phyloP scores from a whole-genome alignment of 2,113 vertebrate genomes.

The Psammodynastes pulverulentus region DNA sequence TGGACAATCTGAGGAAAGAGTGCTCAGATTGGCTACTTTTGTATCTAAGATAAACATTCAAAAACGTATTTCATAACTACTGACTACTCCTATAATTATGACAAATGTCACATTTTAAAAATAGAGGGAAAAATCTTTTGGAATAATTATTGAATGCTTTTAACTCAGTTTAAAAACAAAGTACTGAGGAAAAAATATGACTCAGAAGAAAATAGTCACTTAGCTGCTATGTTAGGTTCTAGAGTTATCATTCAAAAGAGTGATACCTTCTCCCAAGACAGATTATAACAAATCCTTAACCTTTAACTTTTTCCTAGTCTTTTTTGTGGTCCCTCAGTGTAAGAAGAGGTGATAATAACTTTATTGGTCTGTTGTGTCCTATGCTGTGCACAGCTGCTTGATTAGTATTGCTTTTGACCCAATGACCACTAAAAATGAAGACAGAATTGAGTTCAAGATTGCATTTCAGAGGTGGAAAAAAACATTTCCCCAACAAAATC shows the following conservation, averaged over 20 bases:
- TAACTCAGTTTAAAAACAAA: neutral
- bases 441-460: conserved; percentile 51
- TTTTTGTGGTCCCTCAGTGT: conserved; percentile 21
- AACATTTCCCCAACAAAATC: conserved; percentile 28
- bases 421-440: conserved; percentile 42
- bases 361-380: conserved; percentile 23
- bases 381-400: conserved; percentile 22
- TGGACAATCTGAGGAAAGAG: neutral
- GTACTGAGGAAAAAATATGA: neutral
- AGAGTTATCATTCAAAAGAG: conserved; percentile 42
- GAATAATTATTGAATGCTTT: neutral
- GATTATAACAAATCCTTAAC: conserved; percentile 46
- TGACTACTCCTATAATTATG: neutral
- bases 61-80: neutral
- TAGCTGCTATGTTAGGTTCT: neutral
- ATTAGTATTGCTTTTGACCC: conserved; percentile 49
- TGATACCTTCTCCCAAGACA: conserved; percentile 26
- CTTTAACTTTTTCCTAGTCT: conserved; percentile 18
- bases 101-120: neutral
- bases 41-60: neutral
- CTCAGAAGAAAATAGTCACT: neutral
- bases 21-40: neutral
- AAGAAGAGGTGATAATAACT: conserved; percentile 35
- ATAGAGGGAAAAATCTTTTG: neutral
- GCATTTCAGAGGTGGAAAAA: conserved; percentile 44